Evolutionary conservation across 2,888 invertebrate genomes (phyloP).

Genomic region (Leptinotarsa rubiginosa): DNA sequence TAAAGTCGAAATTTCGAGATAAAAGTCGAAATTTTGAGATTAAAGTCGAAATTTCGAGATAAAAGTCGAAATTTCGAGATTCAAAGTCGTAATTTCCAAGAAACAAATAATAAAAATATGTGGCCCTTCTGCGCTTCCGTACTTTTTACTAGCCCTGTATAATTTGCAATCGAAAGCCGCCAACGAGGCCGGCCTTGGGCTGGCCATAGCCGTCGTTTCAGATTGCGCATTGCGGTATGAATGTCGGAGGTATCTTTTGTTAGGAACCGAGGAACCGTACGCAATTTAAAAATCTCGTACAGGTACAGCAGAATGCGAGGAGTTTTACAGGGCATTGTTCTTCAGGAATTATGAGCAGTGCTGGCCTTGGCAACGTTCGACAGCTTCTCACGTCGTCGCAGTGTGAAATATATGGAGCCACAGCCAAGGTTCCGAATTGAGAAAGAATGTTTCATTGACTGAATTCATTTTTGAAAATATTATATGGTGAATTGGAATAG

Average conservation of each 20-base stretch:
- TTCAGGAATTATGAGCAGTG: slow-evolving; percentile 44
- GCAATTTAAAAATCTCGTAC: slow-evolving; percentile 39
- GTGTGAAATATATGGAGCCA: slow-evolving; percentile 37
- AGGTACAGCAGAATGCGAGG: slow-evolving; percentile 44
- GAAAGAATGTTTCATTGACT: neutral
- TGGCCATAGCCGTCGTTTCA: slow-evolving; percentile 10
- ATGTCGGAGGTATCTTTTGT: slow-evolving; percentile 27
- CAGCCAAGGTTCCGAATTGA: slow-evolving; percentile 28
- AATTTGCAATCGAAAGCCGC: slow-evolving; percentile 24
- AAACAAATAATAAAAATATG: too few species aligned
- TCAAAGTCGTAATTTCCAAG: too few species aligned
- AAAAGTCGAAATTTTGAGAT: too few species aligned
- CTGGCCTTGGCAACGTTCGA: slow-evolving; percentile 53
- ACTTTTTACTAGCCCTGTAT: neutral
- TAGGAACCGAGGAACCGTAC: slow-evolving; percentile 32
- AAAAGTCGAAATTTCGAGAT: too few species aligned
- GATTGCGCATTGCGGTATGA: slow-evolving; percentile 43
- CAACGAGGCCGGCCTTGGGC: slow-evolving; percentile 33
- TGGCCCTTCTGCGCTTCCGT: too few species aligned
- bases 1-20: too few species aligned
- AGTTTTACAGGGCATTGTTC: slow-evolving; percentile 60
- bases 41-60: too few species aligned
- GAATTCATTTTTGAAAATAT: neutral
- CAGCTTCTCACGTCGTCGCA: slow-evolving; percentile 29
- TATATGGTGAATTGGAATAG: too few species aligned